These are phyloP conservation scores for Amazona vittata DNA, from an alignment of 2,113 vertebrate species.

Conservation along the genomic window DNA sequence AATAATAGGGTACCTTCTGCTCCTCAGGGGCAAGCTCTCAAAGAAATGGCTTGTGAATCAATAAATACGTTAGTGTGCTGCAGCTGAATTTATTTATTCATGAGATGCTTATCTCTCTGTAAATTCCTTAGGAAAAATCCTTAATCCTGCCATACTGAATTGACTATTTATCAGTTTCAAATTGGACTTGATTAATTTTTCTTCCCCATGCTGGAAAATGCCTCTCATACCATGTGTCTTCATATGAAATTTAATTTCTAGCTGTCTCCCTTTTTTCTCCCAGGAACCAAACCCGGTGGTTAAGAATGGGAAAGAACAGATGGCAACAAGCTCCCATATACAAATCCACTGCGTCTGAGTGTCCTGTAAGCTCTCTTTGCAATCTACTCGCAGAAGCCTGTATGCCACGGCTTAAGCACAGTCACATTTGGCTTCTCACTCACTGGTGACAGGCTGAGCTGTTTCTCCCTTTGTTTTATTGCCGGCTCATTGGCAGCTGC, in stretches of 20 bases:
- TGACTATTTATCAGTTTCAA: conserved; percentile 80
- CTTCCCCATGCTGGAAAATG: conserved; percentile 39
- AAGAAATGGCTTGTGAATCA: conserved; percentile 79
- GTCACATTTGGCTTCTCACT: conserved; percentile 55
- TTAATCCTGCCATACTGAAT: conserved; percentile 74
- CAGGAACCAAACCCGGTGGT: conserved; percentile 16
- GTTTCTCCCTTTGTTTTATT: conserved; percentile 66
- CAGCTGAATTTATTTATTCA: conserved; percentile 80
- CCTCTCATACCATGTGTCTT: neutral
- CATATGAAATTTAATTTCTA: conserved; percentile 9
- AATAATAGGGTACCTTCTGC: conserved; percentile 72
- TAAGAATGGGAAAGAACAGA: conserved; percentile 55
- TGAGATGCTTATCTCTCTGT: conserved; percentile 75
- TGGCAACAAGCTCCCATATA: conserved; percentile 39
- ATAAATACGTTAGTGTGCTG: conserved; percentile 70
- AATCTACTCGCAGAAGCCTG: conserved; percentile 28
- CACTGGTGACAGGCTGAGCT: conserved; percentile 43
- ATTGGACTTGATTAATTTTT: conserved; percentile 77
- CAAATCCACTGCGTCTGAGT: neutral
- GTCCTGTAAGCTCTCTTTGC: conserved; percentile 14
- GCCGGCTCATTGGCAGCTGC: conserved; percentile 50
- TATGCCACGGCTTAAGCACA: neutral
- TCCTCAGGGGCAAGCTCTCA: conserved; percentile 73
- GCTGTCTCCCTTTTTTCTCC: conserved; percentile 29
- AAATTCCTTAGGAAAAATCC: conserved; percentile 76